Evolutionary conservation across 2,113 vertebrate genomes (phyloP).

Genomic region (Microcebus tavaratra): DNA sequence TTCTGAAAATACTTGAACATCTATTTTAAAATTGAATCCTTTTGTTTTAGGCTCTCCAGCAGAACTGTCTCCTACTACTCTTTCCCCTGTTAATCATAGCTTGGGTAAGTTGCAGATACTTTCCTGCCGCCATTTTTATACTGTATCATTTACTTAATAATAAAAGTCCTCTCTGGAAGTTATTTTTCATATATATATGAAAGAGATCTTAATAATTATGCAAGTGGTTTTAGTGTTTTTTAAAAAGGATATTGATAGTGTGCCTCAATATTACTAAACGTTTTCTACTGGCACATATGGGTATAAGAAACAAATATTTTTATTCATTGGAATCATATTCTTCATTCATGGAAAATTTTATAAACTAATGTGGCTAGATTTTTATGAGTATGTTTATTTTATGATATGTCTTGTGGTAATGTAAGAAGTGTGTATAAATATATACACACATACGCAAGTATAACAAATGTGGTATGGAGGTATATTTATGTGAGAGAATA

Average conservation of each 20-base stretch:
- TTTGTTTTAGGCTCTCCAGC: conserved; percentile 93
- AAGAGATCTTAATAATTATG: neutral
- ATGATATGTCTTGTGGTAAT: neutral
- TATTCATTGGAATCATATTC: conserved; percentile 18
- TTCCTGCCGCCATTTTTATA: neutral
- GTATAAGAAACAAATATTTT: neutral
- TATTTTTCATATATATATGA: neutral
- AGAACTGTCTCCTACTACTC: conserved; percentile 95
- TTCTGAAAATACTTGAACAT: neutral
- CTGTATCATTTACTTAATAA: neutral
- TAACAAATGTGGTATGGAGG: neutral
- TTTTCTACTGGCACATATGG: neutral
- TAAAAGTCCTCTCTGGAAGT: neutral
- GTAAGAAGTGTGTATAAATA: neutral
- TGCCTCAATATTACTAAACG: neutral
- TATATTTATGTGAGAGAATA: neutral
- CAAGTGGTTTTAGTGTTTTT: neutral
- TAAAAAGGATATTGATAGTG: neutral
- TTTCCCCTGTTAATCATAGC: conserved; percentile 96
- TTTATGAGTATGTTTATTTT: neutral
- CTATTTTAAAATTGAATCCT: conserved; percentile 58
- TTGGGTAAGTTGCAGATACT: conserved; percentile 89
- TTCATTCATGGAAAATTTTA: conserved; percentile 19
- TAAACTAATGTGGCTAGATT: neutral
- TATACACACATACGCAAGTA: fast-evolving